phyloP scores from a whole-genome alignment of 2,797 vertebrate genomes.

The Limnodromus scolopaceus region DNA sequence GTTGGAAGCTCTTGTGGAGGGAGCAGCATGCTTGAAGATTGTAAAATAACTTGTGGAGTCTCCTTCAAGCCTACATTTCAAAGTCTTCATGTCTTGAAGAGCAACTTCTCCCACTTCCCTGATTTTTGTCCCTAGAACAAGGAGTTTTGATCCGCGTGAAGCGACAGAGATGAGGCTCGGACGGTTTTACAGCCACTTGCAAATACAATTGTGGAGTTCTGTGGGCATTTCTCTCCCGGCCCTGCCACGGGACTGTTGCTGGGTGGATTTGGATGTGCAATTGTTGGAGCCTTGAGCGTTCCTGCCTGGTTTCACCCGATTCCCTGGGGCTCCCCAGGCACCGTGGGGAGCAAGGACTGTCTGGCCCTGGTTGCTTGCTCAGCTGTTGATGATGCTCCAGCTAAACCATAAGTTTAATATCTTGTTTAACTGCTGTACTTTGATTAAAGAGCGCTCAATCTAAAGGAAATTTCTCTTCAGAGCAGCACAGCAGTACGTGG shows the following conservation, averaged over 20 bases:
- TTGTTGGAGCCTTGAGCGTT: background rate
- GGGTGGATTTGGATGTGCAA: background rate
- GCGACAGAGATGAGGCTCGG: background rate
- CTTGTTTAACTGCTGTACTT: background rate
- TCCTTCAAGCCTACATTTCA: background rate
- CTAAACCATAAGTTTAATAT: background rate
- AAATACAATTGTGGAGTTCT: background rate
- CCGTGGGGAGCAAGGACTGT: background rate
- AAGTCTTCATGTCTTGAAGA: background rate
- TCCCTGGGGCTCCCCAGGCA: background rate
- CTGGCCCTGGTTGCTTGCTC: slow-evolving; percentile 17
- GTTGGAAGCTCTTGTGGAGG: background rate
- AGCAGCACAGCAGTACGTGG: background rate
- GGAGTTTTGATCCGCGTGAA: background rate
- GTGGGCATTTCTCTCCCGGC: background rate
- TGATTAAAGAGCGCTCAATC: background rate
- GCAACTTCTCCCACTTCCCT: background rate
- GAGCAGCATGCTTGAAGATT: background rate
- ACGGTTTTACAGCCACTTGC: background rate
- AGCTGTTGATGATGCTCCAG: background rate
- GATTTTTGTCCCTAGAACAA: background rate
- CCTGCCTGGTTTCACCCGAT: background rate
- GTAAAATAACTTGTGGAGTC: background rate
- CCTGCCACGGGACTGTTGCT: background rate
- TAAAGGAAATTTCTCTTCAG: background rate